These are phyloP conservation scores for Acrocyrtus sp. DNA, from an alignment of 2,888 invertebrate genomes.

Conservation along the genomic window DNA sequence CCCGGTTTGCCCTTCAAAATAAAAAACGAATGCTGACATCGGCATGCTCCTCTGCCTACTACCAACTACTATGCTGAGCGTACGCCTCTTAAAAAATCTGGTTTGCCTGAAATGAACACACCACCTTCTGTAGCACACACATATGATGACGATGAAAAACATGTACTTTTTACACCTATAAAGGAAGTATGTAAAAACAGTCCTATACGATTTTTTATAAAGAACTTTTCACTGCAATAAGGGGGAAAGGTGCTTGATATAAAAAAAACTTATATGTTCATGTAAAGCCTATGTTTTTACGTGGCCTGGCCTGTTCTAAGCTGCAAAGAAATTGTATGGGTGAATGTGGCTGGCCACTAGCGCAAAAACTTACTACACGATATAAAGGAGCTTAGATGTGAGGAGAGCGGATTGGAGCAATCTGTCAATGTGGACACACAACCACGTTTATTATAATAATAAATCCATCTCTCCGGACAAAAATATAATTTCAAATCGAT, in stretches of 20 bases:
- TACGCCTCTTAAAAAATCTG: not conserved
- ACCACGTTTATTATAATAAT: conserved; percentile 25
- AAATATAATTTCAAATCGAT: conserved; percentile 21
- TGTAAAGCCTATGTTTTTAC: too few species aligned
- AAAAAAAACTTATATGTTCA: too few species aligned
- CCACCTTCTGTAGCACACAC: too few species aligned
- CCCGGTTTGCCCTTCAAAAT: conserved; percentile 45
- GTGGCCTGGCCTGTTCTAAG: not conserved
- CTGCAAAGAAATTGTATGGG: not conserved
- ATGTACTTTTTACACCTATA: too few species aligned
- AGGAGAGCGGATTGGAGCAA: too few species aligned
- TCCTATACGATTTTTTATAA: too few species aligned
- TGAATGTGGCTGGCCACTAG: not conserved
- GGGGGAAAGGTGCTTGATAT: too few species aligned
- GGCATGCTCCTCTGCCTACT: not conserved
- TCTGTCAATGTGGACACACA: conserved; percentile 34
- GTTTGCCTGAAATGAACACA: conserved; percentile 2
- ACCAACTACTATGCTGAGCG: not conserved
- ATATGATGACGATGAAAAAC: too few species aligned
- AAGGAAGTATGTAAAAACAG: too few species aligned
- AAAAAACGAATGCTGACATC: not conserved
- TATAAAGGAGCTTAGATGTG: too few species aligned
- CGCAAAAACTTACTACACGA: too few species aligned
- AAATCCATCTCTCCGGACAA: conserved; percentile 33
- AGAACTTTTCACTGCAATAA: too few species aligned